Evolutionary conservation across 2,113 vertebrate genomes (phyloP).

Genomic region (Cranoglanis bouderius): DNA sequence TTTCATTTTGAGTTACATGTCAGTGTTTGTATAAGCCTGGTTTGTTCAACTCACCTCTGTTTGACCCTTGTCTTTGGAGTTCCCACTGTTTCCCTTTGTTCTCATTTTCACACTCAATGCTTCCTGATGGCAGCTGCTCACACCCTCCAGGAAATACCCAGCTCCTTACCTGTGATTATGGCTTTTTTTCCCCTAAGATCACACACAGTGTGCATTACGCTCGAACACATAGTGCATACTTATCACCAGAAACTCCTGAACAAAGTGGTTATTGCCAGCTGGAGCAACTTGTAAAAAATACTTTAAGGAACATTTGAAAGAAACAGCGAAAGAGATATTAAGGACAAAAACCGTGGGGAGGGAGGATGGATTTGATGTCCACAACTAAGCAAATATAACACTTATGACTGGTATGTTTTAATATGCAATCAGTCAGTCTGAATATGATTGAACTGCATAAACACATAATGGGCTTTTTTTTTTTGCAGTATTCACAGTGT

Average conservation of each 20-base stretch:
- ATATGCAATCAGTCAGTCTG: neutral
- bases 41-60: conserved; percentile 2
- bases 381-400: neutral
- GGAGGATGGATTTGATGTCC: neutral
- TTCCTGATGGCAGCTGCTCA: conserved; percentile 12
- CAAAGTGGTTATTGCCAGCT: neutral
- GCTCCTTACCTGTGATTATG: neutral
- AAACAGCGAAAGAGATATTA: neutral
- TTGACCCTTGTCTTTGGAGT: conserved; percentile 2
- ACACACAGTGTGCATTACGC: neutral
- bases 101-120: neutral
- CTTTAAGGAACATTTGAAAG: neutral
- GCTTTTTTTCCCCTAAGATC: neutral
- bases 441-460: neutral
- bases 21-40: neutral
- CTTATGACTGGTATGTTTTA: neutral
- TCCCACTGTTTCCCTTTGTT: neutral
- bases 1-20: neutral
- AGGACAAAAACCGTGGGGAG: neutral
- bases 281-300: neutral
- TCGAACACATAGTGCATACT: neutral
- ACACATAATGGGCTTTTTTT: neutral
- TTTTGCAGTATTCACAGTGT: neutral
- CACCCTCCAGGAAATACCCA: neutral
- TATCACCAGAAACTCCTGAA: neutral